Conservation (phyloP, 2,797 vertebrate genomes). For the Oreochromis grahami region DNA sequence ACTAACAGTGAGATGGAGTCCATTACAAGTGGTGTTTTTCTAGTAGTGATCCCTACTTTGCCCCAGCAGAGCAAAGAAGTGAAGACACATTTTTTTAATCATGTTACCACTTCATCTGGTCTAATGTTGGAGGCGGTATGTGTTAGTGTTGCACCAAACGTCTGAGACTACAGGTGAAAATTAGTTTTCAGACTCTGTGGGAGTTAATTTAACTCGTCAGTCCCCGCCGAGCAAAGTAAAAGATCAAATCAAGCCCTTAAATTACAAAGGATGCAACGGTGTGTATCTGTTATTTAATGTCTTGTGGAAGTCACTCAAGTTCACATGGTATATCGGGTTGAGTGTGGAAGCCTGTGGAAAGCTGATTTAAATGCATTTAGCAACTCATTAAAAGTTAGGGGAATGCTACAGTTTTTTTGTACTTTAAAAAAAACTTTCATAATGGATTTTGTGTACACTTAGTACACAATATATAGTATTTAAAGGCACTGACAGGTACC, state of each 20-base stretch:
- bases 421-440: rapidly evolving
- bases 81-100: neutral
- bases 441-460: neutral
- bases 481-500: neutral
- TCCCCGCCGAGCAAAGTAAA: neutral
- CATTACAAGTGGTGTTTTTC: neutral
- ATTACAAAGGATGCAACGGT: neutral
- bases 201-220: slow-evolving; percentile 1
- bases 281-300: neutral
- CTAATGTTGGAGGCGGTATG: neutral
- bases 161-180: slow-evolving; percentile 3
- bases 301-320: neutral
- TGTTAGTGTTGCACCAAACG: neutral
- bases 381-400: neutral
- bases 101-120: neutral
- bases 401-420: neutral
- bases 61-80: neutral
- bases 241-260: neutral
- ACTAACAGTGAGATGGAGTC: neutral
- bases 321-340: neutral
- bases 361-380: neutral
- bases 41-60: neutral
- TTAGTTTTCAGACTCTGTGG: neutral
- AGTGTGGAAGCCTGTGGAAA: neutral
- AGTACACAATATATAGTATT: neutral